Evolutionary conservation across 2,113 vertebrate genomes (phyloP).

Genomic region (Sinocyclocheilus maitianheensis): DNA sequence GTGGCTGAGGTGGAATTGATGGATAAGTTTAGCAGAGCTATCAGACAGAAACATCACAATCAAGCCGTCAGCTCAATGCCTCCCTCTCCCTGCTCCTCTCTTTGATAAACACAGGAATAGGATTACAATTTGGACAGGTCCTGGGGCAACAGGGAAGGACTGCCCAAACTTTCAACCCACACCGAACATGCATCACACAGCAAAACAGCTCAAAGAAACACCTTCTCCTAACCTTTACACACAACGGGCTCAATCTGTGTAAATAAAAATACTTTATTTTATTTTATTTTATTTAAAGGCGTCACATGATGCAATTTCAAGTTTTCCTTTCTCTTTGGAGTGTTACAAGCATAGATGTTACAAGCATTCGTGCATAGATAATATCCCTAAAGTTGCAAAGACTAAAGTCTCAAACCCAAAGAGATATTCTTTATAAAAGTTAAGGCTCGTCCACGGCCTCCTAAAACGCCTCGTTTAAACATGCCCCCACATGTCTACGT

Average conservation of each 20-base stretch:
- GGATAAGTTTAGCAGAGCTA: slow-evolving; percentile 82
- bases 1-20: slow-evolving; percentile 80
- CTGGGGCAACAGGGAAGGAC: slow-evolving; percentile 71
- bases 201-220: slow-evolving; percentile 11
- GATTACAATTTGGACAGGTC: slow-evolving; percentile 81
- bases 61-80: slow-evolving; percentile 81
- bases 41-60: slow-evolving; percentile 85
- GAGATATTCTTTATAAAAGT: too few relatives aligned
- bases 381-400: too few relatives aligned
- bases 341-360: too few relatives aligned
- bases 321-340: too few relatives aligned
- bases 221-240: neutral
- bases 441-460: too few relatives aligned
- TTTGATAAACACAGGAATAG: slow-evolving; percentile 85
- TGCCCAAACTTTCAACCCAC: slow-evolving; percentile 69
- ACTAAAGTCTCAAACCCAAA: too few relatives aligned
- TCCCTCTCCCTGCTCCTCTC: slow-evolving; percentile 71
- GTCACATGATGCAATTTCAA: too few relatives aligned
- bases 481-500: too few relatives aligned
- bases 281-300: too few relatives aligned
- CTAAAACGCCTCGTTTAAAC: too few relatives aligned
- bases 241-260: slow-evolving; percentile 14
- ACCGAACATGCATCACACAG: slow-evolving; percentile 29
- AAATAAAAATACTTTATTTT: too few relatives aligned
- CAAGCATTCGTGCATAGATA: too few relatives aligned